These are phyloP conservation scores for Rhagoletis pomonella DNA, from an alignment of 1,140 invertebrate genomes.

Conservation along the genomic window DNA sequence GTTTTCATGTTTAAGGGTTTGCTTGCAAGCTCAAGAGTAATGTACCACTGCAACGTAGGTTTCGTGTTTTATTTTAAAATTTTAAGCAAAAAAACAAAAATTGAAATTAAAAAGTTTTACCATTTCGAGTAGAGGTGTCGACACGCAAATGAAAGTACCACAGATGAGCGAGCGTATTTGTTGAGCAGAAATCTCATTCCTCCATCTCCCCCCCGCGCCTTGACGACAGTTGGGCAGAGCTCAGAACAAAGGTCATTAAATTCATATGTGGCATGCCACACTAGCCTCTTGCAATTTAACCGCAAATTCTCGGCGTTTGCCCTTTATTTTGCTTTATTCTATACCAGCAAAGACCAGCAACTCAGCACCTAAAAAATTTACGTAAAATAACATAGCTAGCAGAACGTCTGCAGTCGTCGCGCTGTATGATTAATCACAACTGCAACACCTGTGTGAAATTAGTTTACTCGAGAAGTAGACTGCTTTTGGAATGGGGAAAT, in stretches of 20 bases:
- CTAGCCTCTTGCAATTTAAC: background rate
- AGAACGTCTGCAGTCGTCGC: background rate
- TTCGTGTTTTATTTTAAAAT: background rate
- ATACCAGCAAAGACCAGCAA: too few species aligned
- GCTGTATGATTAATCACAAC: background rate
- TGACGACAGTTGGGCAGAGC: background rate
- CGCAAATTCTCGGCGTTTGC: background rate
- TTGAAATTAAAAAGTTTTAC: background rate
- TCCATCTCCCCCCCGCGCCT: too few species aligned
- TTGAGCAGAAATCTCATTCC: background rate
- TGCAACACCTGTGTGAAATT: slow-evolving; percentile 28
- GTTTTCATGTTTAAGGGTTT: too few species aligned
- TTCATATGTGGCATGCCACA: slow-evolving; percentile 32
- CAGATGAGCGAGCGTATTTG: background rate
- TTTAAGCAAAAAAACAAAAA: background rate
- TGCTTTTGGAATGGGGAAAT: too few species aligned
- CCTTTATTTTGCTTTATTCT: too few species aligned
- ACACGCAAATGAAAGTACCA: slow-evolving; percentile 22
- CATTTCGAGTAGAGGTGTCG: slow-evolving; percentile 13
- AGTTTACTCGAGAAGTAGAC: background rate
- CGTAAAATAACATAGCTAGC: background rate
- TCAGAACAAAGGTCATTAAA: slow-evolving; percentile 17
- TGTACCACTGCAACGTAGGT: background rate
- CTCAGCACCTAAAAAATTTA: background rate
- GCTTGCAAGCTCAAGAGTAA: background rate